These are phyloP conservation scores for Tenthredo livida DNA, from an alignment of 2,888 invertebrate species.

Conservation along the genomic window DNA sequence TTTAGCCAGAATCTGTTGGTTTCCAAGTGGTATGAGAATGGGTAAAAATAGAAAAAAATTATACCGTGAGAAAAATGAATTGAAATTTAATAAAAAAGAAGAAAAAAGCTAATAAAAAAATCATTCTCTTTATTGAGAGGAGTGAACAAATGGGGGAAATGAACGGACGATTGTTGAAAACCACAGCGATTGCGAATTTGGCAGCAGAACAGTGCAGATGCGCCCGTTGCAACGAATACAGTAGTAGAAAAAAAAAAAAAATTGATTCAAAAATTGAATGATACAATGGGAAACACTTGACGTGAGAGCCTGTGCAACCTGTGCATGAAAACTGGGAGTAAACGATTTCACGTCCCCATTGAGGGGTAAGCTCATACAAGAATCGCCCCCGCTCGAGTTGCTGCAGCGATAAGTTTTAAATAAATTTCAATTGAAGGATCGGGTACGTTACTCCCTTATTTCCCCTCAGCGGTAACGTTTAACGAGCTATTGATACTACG, in stretches of 20 bases:
- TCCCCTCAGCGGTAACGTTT: conserved; percentile 67
- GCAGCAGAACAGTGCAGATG: neutral
- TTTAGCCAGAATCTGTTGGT: neutral
- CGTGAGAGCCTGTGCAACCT: conserved; percentile 70
- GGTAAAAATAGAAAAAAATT: neutral
- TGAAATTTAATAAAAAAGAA: neutral
- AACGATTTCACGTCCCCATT: conserved; percentile 45
- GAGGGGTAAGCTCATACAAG: neutral
- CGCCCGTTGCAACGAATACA: neutral
- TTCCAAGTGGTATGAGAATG: neutral
- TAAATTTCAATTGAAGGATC: conserved; percentile 74
- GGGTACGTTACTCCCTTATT: conserved; percentile 54
- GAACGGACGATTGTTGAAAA: neutral
- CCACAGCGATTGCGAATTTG: neutral
- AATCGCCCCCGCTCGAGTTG: conserved; percentile 38
- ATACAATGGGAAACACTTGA: conserved; percentile 68
- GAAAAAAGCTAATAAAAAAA: neutral
- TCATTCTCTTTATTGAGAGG: neutral
- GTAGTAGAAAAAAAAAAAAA: neutral
- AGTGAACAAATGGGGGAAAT: neutral
- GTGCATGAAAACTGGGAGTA: conserved; percentile 60
- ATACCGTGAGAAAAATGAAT: neutral
- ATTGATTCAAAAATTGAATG: conserved; percentile 63
- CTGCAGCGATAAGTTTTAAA: conserved; percentile 70
- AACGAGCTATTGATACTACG: conserved; percentile 77